Base-by-base conservation (phyloP, 2,113 vertebrate species). In the Epinephelus moara region DNA sequence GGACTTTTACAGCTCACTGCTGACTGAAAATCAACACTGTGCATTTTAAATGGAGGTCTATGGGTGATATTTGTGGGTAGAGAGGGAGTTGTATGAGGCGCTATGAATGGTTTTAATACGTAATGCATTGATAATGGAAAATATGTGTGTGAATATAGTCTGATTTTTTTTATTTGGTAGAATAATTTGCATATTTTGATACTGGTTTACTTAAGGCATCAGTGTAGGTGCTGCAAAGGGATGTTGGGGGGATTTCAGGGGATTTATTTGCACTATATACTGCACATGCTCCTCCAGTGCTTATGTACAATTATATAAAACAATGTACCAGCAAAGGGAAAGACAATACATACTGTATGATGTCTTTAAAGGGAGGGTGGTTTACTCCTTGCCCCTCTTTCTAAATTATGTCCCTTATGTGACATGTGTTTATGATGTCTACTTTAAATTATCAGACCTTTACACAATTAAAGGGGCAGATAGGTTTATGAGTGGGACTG, bases 21-120 rank as follows among this genome's bases (percentile, higher is more conserved):
- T 83, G 88, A 92, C 88, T 88, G 87, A 91, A 90, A 93, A 93
- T 92, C 92, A 92, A 93, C 91, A 89, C 80, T 76, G 86, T 92
- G 91, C 90, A 93, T 93, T 93, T 93, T 90, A 93, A 94, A 92
- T 94, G 89, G 47, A 72, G 75, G 61, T 60, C 72, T 82, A 53
- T 74, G 74, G 70, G 52, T 60, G 47, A 71, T 88, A 61, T 91
- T 75, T 88, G 77, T 73, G 72, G 11, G 27, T 8, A 42, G 50
- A 52, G 52, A 62, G n/a, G 42, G 23, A 45, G 49, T 55, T 4
- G 0, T 74, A 30, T 10, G 40, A 59, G 25, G 15, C 2, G 1
- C 3, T 30, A 47, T 42, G 71, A 60, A 62, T 30, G 10, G 13
- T 47, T 81, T 82, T 72, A 55, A 75, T 15, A 19, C 59, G 50